Evolutionary conservation across 2,888 invertebrate species (phyloP).

Genomic region (Lithodes maja): DNA sequence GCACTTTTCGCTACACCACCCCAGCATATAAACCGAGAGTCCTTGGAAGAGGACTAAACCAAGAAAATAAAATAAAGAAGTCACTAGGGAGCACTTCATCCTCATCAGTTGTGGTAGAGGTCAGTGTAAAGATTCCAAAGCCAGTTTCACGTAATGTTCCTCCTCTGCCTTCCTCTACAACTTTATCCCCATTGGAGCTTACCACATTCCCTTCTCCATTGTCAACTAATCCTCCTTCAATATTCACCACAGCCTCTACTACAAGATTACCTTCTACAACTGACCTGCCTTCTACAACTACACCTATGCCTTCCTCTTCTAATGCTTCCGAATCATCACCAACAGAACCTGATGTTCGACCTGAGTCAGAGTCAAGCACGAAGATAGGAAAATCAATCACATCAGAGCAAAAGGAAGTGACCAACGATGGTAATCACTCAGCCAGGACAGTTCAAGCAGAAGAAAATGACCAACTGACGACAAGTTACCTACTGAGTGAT

Average conservation of each 20-base stretch:
- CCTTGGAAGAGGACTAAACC: not conserved
- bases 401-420: not conserved
- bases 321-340: not conserved
- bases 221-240: not conserved
- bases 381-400: not conserved
- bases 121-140: constrained; percentile 42
- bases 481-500: constrained; percentile 53
- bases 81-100: constrained; percentile 40
- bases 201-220: not conserved
- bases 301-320: not conserved
- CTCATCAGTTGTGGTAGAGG: constrained; percentile 50
- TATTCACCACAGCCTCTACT: not conserved
- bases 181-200: not conserved
- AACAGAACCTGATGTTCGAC: not conserved
- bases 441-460: not conserved
- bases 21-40: constrained; percentile 7
- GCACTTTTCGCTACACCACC: constrained; percentile 53
- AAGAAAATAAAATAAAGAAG: constrained; percentile 26
- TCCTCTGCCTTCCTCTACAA: not conserved
- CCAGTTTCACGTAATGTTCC: not conserved
- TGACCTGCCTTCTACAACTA: not conserved
- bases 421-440: not conserved
- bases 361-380: not conserved
- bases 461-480: constrained; percentile 2
- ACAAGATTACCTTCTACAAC: not conserved